These are phyloP conservation scores for Brachypteracias leptosomus DNA, from an alignment of 2,113 vertebrate genomes.

Conservation along the genomic window DNA sequence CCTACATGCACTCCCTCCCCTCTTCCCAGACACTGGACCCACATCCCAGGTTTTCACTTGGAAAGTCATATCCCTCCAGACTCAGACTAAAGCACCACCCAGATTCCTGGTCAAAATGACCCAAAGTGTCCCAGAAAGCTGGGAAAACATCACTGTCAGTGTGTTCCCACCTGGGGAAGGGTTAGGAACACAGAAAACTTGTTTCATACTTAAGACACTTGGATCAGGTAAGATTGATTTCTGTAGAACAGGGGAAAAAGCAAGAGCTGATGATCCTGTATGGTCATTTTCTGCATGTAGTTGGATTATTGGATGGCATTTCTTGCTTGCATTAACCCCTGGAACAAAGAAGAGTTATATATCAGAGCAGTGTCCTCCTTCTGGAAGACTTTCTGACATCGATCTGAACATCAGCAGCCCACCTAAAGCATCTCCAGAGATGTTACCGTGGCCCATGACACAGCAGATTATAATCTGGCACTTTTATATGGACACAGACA, in stretches of 20 bases:
- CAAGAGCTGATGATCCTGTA: no score
- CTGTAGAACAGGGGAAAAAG: no score
- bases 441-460: no score
- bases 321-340: neutral
- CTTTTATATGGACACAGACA: neutral
- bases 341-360: neutral
- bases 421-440: neutral
- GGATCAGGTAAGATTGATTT: fast-evolving
- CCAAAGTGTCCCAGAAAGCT: neutral
- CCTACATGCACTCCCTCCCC: neutral
- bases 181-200: neutral
- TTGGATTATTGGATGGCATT: neutral
- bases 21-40: neutral
- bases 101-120: neutral
- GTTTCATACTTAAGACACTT: neutral
- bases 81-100: neutral
- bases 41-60: fast-evolving
- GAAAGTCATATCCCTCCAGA: neutral
- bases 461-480: no score
- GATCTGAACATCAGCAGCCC: neutral
- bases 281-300: fast-evolving
- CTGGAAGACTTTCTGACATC: neutral
- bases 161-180: neutral
- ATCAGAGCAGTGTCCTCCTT: neutral
- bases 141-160: fast-evolving